Conservation (phyloP, 2,113 vertebrate genomes). For the Gallinago paraguaiae region DNA sequence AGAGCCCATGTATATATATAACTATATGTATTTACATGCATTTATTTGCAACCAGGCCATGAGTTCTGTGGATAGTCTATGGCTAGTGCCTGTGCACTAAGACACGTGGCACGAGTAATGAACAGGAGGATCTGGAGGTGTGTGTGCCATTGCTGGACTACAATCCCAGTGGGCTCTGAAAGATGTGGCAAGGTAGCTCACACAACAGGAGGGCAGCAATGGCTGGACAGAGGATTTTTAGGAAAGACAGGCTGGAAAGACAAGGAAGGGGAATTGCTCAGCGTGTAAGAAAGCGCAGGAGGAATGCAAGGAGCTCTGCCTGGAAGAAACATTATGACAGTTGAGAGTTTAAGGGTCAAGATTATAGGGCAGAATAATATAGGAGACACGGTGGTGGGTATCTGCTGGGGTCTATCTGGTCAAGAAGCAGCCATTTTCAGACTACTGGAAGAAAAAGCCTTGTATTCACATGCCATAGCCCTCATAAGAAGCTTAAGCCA, state of each 20-base stretch:
- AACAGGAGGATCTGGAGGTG: neutral
- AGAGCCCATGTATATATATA: neutral
- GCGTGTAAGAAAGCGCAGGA: neutral
- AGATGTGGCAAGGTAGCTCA: neutral
- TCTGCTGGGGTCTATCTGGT: neutral
- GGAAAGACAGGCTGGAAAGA: neutral
- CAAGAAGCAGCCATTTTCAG: neutral
- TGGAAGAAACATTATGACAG: neutral
- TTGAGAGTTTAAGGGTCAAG: neutral
- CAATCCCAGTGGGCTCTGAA: rapidly evolving
- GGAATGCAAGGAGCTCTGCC: neutral
- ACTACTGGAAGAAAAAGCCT: neutral
- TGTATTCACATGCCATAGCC: neutral
- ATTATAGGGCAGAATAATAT: rapidly evolving
- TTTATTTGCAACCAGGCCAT: neutral
- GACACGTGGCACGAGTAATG: rapidly evolving
- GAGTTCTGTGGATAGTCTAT: neutral
- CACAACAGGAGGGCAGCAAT: rapidly evolving
- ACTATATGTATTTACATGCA: neutral
- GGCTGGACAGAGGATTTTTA: neutral
- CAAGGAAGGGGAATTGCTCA: neutral
- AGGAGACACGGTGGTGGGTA: neutral
- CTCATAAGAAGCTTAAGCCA: neutral
- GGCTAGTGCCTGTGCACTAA: neutral
- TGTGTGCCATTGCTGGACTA: neutral